Percentiles rank a stretch among this genome's conserved stretches.
These are phyloP conservation scores for Diorhabda sublineata DNA, from an alignment of 1,140 invertebrate species.

Conservation along the genomic window DNA sequence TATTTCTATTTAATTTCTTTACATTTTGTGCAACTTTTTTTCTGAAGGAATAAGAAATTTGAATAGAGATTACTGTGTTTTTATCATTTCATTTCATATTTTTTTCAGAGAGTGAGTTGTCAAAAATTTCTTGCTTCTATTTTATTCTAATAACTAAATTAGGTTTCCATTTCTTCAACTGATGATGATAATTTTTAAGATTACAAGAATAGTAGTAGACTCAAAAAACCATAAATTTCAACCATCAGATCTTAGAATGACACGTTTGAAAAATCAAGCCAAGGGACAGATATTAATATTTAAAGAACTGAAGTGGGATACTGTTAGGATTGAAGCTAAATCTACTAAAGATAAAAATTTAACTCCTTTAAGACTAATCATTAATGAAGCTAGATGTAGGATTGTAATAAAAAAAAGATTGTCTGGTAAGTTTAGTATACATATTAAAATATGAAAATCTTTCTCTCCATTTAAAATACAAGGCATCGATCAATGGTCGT, in stretches of 20 bases:
- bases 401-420: slow-evolving; percentile 95
- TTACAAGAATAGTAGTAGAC: slow-evolving; percentile 87
- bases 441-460: too few species aligned
- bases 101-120: too few species aligned
- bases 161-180: slow-evolving; percentile 77
- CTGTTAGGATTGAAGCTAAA: slow-evolving; percentile 87
- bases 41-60: too few species aligned
- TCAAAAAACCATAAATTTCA: slow-evolving; percentile 89
- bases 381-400: slow-evolving; percentile 91
- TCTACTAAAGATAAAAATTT: slow-evolving; percentile 75
- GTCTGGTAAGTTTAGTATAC: slow-evolving; percentile 57
- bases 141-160: too few species aligned
- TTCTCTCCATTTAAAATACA: too few species aligned
- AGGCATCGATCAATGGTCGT: too few species aligned
- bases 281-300: slow-evolving; percentile 91
- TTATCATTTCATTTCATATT: too few species aligned
- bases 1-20: too few species aligned
- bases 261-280: slow-evolving; percentile 84
- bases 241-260: slow-evolving; percentile 76
- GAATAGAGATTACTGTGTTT: too few species aligned
- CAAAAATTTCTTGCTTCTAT: too few species aligned
- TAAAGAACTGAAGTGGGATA: slow-evolving; percentile 98
- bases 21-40: too few species aligned
- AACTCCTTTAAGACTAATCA: slow-evolving; percentile 87
- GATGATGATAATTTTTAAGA: slow-evolving; percentile 75